Evolutionary conservation across 2,888 invertebrate species (phyloP).

Genomic region (Cataglyphis rosenhaueri): DNA sequence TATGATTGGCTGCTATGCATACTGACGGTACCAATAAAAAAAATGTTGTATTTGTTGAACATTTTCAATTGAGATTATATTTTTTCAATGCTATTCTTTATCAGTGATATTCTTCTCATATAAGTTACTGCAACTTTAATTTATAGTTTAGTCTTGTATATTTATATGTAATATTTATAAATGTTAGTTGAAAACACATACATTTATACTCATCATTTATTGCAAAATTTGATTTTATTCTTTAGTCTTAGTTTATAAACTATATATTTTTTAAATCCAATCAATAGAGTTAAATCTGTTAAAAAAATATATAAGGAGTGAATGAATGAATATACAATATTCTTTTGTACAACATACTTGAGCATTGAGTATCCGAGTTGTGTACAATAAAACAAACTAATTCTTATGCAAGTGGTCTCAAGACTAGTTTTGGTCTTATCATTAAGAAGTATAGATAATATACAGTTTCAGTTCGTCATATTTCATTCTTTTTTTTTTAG

Average conservation of each 20-base stretch:
- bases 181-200: too few relatives aligned
- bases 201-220: background rate
- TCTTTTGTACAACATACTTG: background rate
- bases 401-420: background rate
- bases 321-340: background rate
- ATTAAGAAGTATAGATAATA: slow-evolving; percentile 1
- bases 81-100: background rate
- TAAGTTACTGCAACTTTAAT: background rate
- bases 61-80: background rate
- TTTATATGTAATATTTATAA: too few relatives aligned
- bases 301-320: slow-evolving; percentile 24
- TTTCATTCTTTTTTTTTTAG: background rate
- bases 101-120: background rate
- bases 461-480: background rate
- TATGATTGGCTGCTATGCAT: background rate
- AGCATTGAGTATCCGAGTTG: background rate
- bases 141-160: too few relatives aligned
- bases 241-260: background rate
- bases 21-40: background rate
- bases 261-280: background rate
- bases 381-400: background rate
- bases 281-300: slow-evolving; percentile 16
- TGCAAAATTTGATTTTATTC: slow-evolving; percentile 22
- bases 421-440: background rate
- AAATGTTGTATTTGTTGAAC: background rate